Base-by-base conservation (phyloP, 2,888 invertebrate genomes). In the Xanthia icteritia region DNA sequence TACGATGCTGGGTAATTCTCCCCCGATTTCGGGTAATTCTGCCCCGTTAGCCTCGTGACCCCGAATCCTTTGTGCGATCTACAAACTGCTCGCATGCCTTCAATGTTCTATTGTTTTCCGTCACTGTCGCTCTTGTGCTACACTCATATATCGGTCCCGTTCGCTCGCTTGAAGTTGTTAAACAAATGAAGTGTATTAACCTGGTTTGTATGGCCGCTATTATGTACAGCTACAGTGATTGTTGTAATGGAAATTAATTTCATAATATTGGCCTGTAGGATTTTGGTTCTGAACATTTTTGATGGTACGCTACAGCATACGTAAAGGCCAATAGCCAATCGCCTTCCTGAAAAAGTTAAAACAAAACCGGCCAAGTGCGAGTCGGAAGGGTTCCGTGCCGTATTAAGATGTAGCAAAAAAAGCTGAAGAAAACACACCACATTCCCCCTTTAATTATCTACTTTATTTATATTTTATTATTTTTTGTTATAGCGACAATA, bases 61-160 rank as follows among this genome's bases (percentile, higher is more conserved):
- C 93, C 90, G 89, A 92, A 93, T 93, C 93, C 94, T 94, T 95
- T 94, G 94, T 94, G 92, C 91, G 90, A 92, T 93, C 90, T 89
- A 90, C 93, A 92, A 93, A 92, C 92, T 93, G 93, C 90, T 91
- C 92, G 92, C 91, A 91, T 93, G 92, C 92, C 92, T 93, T 91
- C 89, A 92, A 89, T 90, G 89, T 89, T 91, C 90, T 90, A 91
- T 92, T 92, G 91, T 92, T 91, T 92, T 90, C 86, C 77, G 79
- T 91, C 90, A 82, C 92, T 80, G 58, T 92, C 89, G 36, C 88
- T 78, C 92, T 56, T 69, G 69, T 56, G 65, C 42, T 65, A 70
- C 45, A 27, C 65, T 45, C 2, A 79, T 92, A 86, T 39, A 17
- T 31, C 76, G 54, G 31, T 93, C 92, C 78, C 86, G 42, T 58